Base-by-base conservation (phyloP, 1,140 invertebrate genomes). In the Cherax destructor region DNA sequence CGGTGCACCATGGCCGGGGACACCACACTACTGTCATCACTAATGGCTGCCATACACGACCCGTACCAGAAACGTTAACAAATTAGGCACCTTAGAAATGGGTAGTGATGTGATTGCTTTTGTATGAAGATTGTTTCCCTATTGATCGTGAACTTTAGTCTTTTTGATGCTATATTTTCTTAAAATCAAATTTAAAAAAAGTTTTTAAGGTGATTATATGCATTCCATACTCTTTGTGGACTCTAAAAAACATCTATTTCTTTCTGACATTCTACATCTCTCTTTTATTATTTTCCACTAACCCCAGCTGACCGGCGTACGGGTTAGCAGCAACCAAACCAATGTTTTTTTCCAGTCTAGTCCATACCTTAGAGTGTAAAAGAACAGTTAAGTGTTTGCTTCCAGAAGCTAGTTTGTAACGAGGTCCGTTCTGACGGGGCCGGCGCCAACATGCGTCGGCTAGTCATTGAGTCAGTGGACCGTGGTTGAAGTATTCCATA, bases 321-420 rank as follows among this genome's bases (percentile, higher is more conserved):
- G 90, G 85, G 90, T 91, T 86, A 87, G 84, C 90, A 80, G 90
- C 85, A 81, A 87, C 90, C 90, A 86, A 91, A 91, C 90, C 90
- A 91, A 91, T 86, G 90, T 91, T 91, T 91, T 86, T 91, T 91
- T 87, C 90, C 84, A 91, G 90, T 86, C 90, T 91, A 91, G 90
- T 91, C 90, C 90, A 87, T 86, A 91, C 84, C 84, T 87, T 91
- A 91, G 90, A 86, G 69, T 86, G 85, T 91, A 91, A 91, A 86
- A 91, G 89, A 91, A 91, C 89, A 91, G 89, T 91, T 91, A 85
- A 91, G 89, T 91, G 89, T 91, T 86, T 91, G 89, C 89, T 91
- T 91, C 89, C 89, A 85, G 83, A 91, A 91, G 89, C 89, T 91
- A 91, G 89, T 91, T 91, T 91, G 89, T 91, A 86, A 91, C 80